Base-by-base conservation (phyloP, 2,888 invertebrate genomes). In the Drosophila peninsularis region DNA sequence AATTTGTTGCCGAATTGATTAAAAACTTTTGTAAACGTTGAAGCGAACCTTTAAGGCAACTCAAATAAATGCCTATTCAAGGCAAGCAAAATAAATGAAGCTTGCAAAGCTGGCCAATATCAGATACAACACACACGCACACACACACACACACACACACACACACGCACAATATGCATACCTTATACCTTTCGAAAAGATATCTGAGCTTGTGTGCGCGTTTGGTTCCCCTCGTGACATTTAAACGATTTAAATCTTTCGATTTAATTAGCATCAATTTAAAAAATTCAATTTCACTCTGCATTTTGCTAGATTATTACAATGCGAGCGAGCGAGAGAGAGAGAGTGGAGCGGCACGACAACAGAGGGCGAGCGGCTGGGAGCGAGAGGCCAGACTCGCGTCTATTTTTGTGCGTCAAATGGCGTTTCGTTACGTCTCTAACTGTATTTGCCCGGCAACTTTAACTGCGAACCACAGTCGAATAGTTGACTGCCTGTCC, bases 181-280 rank as follows among this genome's bases (percentile, higher is more conserved):
- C 11, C 47, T 30, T 30, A 5, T 49, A 34, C 14, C 19, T 34
- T 49, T 14, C 7, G 32, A 19, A 32, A 21, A 9, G 49, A 34
- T 32, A 34, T 21, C 17, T 34, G 34, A 50, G 21, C 6, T 32
- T 32, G 52, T 13, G n/a, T 11, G 36, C 24, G 53, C 5, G 14
- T 34, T 3, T 14, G 5, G 10, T 5, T 9, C 41, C 32, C 32
- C 32, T n/a, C 53, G 13, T 44, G 69, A 69, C 75, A 64, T 75
- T 84, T 73, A 76, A 82, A 57, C 66, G 70, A 74, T 84, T 78
- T 80, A 68, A 82, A 83, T 83, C 80, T 84, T 80, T 80, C 71
- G 78, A 81, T 82, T 82, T 83, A 83, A 83, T 85, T 85, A 79
- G 85, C 79, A 79, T 81, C 85, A 77, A 73, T 83, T 83, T 81